Evolutionary conservation across 1,140 invertebrate genomes (phyloP), one percentile per base, ranked within the genome.

Genomic region (Branchinecta lynchi): DNA sequence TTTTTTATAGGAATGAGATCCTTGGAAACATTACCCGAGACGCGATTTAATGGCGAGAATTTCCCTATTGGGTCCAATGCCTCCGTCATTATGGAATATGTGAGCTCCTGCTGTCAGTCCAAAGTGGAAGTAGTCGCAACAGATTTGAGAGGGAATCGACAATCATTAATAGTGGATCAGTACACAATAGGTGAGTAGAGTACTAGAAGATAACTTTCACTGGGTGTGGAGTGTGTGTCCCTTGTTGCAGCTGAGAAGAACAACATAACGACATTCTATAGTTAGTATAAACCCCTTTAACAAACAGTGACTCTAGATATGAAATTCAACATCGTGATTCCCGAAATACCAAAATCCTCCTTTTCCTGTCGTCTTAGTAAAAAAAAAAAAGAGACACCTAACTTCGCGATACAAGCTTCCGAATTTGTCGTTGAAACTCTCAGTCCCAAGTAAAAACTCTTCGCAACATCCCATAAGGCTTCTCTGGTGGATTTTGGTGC

Each of bases 151-250:
- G 71, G 71, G 44, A 71, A 69, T 8, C 60, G 17, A 44, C 65
- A 9, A 12, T 69, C 67, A 9, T 69, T 45, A 45, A 21, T 67
- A 44, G 45, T 69, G n/a, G 71, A 71, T 66, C 65, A 67, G 65
- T 66, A 68, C 68, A 69, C 65, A 8, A 65, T 8, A 65, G 51
- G 44, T 32, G 66, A 44, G 45, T 46, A 15, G 20, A 17, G 9
- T 43, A 44, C 51, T 9, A 43, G 7, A 15, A 12, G 21, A 21
- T 15, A 65, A 1, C 51, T 60, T 15, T 3, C 15, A n/a, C 32
- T 6, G 32, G n/a, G n/a, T 21, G 15, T 8, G 20, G 45, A 44
- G 3, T 60, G 78, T 66, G 75, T 76, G 66, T 74, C 77, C 72
- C 75, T 77, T 21, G 76, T 76, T 32, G 32, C 32, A 32, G 32